phyloP scores from a whole-genome alignment of 2,113 vertebrate species.

The Pollimyrus isidori region DNA sequence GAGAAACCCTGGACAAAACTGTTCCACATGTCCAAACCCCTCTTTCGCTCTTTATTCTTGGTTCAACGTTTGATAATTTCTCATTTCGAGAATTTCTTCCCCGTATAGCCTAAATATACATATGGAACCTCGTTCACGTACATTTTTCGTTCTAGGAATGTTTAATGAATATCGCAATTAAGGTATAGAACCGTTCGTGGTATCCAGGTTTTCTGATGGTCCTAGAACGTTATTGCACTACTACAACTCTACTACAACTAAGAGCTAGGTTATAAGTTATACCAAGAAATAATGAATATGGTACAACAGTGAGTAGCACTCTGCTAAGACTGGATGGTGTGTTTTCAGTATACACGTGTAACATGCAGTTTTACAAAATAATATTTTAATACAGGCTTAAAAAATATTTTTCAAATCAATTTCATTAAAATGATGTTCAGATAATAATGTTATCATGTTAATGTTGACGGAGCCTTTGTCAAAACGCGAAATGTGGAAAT shows the following conservation, averaged over 20 bases:
- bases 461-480: background rate
- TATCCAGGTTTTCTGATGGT: background rate
- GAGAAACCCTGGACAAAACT: slow-evolving; percentile 45
- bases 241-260: background rate
- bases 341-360: background rate
- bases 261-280: background rate
- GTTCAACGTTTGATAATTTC: background rate
- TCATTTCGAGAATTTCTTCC: slow-evolving; percentile 5
- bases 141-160: background rate
- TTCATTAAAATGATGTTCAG: background rate
- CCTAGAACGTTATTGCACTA: background rate
- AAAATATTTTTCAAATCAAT: background rate
- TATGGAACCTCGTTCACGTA: background rate
- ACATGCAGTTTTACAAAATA: background rate
- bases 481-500: background rate
- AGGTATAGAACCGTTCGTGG: background rate
- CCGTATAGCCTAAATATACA: background rate
- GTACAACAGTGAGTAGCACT: background rate
- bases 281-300: background rate
- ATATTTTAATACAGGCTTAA: background rate
- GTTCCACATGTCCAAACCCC: slow-evolving; percentile 55
- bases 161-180: background rate
- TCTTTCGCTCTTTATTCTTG: slow-evolving; percentile 28
- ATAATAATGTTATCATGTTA: background rate
- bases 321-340: background rate